phyloP scores from a whole-genome alignment of 2,797 vertebrate genomes.

The Setipinna tenuifilis region DNA sequence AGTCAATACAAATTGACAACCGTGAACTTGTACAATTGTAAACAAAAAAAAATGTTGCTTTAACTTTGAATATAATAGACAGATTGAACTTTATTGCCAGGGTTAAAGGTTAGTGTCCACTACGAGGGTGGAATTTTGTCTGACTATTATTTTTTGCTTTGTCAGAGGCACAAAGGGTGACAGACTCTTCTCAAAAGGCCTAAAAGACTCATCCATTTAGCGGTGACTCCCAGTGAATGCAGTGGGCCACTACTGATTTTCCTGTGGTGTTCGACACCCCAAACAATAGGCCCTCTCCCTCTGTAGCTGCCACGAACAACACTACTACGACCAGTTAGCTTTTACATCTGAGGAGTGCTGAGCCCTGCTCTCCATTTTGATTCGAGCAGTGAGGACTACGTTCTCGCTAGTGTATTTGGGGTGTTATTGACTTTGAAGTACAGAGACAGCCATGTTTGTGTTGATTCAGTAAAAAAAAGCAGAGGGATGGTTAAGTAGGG shows the following conservation, averaged over 20 bases:
- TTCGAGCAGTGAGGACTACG: not conserved
- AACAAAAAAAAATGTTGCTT: not conserved
- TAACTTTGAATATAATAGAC: not conserved
- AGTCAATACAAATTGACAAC: not conserved
- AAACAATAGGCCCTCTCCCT: slow-evolving; percentile 81
- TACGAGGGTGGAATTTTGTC: slow-evolving; percentile 50
- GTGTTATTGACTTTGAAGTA: slow-evolving; percentile 16
- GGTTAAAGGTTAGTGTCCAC: slow-evolving; percentile 50
- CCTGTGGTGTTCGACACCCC: slow-evolving; percentile 78
- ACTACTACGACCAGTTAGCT: slow-evolving; percentile 8
- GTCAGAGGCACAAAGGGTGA: slow-evolving; percentile 52
- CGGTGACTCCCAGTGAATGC: slow-evolving; percentile 78
- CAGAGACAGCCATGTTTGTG: slow-evolving; percentile 6
- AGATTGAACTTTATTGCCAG: slow-evolving; percentile 8
- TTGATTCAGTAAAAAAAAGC: slow-evolving; percentile 54
- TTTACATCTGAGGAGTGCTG: not conserved
- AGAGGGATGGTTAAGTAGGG: slow-evolving; percentile 49
- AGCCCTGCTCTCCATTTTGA: slow-evolving; percentile 23
- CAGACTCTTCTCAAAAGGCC: slow-evolving; percentile 67
- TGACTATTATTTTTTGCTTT: slow-evolving; percentile 51
- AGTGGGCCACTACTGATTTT: slow-evolving; percentile 78
- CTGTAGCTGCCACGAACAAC: slow-evolving; percentile 38
- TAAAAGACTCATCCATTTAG: slow-evolving; percentile 64
- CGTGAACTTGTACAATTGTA: not conserved
- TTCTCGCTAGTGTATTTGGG: slow-evolving; percentile 8